Evolutionary conservation across 2,888 invertebrate species (phyloP).

Genomic region (Heteromurus nitidus): DNA sequence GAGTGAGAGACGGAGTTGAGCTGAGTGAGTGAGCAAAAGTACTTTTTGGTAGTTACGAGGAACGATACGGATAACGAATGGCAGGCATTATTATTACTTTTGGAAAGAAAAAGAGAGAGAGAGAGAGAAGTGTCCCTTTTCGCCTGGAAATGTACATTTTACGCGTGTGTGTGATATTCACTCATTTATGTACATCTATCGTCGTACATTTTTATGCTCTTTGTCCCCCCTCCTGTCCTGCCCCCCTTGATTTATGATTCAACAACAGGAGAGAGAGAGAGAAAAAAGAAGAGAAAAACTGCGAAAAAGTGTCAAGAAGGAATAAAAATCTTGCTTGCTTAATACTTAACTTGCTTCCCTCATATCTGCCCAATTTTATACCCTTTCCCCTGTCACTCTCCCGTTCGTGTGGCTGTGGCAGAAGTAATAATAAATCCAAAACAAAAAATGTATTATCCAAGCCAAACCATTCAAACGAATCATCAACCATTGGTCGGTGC

Average conservation of each 20-base stretch:
- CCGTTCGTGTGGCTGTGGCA: slow-evolving; percentile 48
- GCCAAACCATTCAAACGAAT: slow-evolving; percentile 51
- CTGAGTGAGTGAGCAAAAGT: slow-evolving; percentile 39
- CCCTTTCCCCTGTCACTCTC: neutral
- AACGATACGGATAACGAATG: slow-evolving; percentile 59
- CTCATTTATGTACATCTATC: neutral
- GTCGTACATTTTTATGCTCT: slow-evolving; percentile 28
- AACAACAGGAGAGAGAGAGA: slow-evolving; percentile 59
- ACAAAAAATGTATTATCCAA: slow-evolving; percentile 53
- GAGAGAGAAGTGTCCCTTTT: slow-evolving; percentile 56
- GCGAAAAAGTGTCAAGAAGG: slow-evolving; percentile 65
- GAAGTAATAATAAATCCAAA: slow-evolving; percentile 61
- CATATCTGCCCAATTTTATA: neutral
- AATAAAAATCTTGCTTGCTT: slow-evolving; percentile 65
- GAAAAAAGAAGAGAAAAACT: slow-evolving; percentile 58
- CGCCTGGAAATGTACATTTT: slow-evolving; percentile 6
- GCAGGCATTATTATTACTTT: slow-evolving; percentile 66
- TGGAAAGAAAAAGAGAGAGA: slow-evolving; percentile 36
- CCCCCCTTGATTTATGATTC: slow-evolving; percentile 73
- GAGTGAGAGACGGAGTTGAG: slow-evolving; percentile 14
- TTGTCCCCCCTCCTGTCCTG: slow-evolving; percentile 71
- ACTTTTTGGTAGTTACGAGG: slow-evolving; percentile 44
- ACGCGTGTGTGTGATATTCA: neutral
- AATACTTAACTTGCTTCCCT: slow-evolving; percentile 41
- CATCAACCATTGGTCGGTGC: slow-evolving; percentile 27